phyloP scores from a whole-genome alignment of 2,888 invertebrate species.

The Cepaea hortensis region DNA sequence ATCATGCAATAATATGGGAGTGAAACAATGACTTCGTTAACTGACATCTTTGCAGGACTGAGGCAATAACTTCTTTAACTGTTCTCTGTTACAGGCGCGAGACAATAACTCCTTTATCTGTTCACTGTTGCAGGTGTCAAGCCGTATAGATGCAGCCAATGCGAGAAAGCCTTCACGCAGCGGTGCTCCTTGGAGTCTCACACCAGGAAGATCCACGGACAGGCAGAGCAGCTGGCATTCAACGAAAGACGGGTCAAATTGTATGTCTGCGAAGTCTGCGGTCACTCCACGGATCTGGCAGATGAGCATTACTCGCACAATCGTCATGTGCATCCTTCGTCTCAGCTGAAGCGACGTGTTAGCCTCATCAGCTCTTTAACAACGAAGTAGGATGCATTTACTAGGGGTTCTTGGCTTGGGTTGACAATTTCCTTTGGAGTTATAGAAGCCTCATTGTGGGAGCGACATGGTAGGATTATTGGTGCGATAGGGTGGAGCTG shows the following conservation, averaged over 20 bases:
- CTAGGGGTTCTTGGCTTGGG: no score
- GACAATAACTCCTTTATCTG: background rate
- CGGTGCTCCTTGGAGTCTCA: constrained; percentile 99
- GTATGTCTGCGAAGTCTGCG: constrained; percentile 99
- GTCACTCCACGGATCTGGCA: constrained; percentile 96
- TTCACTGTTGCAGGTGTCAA: constrained; percentile 83
- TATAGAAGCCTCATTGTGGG: no score
- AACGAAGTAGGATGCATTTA: background rate
- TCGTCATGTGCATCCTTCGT: constrained; percentile 80
- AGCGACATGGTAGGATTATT: no score
- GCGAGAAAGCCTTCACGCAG: constrained; percentile 99
- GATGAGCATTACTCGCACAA: constrained; percentile 96
- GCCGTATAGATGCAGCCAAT: constrained; percentile 98
- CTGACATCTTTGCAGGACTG: no score
- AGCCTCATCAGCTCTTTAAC: no score
- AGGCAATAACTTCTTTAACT: background rate
- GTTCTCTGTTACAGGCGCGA: background rate
- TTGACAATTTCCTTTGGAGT: no score
- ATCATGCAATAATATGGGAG: no score
- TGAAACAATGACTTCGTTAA: no score
- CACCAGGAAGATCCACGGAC: constrained; percentile 97
- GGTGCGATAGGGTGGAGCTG: no score
- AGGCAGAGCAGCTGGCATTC: constrained; percentile 96
- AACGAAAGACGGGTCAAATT: constrained; percentile 98
- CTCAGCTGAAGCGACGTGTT: background rate